Base-by-base conservation (phyloP, 2,113 vertebrate species). In the Bucco capensis region DNA sequence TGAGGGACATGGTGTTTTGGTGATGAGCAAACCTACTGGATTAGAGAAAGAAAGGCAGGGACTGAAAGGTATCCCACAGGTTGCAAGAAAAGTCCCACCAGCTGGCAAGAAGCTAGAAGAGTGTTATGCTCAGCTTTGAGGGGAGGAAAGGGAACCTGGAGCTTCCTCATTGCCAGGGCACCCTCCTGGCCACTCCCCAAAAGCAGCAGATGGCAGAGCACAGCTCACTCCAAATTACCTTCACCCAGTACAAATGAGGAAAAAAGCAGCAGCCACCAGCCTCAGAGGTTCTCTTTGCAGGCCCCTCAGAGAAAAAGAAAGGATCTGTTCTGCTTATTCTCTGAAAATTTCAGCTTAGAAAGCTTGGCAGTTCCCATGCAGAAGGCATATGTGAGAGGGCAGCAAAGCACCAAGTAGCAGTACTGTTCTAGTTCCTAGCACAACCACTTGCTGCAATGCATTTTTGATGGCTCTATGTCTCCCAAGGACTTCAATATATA, bases 11-110 rank as follows among this genome's bases (percentile, higher is more conserved):
- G 94, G 94, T 57, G 83, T 94, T 96, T 94, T 95, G 96, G 62
- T 97, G 98, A 64, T 97, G 98, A 17, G 95, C 71, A 96, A 97
- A 98, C 96, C 98, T 98, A 96, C 71, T 87, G 33, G 79, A 93
- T 66, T 42, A 96, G 61, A 91, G 51, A 61, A 61, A 74, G 38
- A 46, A 87, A 92, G 47, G 90, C 83, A 93, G 93, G 86, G 70
- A 93, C 92, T 92, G 89, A 96, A 96, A 94, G 85, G 64, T 85
- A 93, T 65, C 86, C 88, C 93, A 92, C 42, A 81, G 76, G 65
- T 75, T 73, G 69, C 53, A 91, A 92, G 58, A 35, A 73, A 72
- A 93, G 69, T 80, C 75, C 69, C 79, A 91, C 7, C 79, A 86
- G 74, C 54, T 87, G 86, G 86, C 35, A 89, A 76, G n/a, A 85